phyloP scores from a whole-genome alignment of 2,888 invertebrate species.

The Pollenia amentaria region DNA sequence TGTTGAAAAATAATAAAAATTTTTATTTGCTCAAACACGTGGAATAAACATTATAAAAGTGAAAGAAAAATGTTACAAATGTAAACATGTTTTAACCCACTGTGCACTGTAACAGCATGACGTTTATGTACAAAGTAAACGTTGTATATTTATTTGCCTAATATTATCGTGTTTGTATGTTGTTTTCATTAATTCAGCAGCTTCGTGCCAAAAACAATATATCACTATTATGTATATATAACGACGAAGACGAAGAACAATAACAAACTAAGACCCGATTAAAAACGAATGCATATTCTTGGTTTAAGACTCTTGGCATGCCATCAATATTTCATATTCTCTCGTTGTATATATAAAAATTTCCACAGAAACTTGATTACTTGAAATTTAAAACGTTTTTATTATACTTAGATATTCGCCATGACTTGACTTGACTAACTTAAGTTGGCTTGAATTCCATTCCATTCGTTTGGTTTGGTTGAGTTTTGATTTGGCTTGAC shows the following conservation, averaged over 20 bases:
- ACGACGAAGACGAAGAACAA: slow-evolving; percentile 21
- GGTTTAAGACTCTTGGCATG: slow-evolving; percentile 64
- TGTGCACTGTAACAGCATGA: slow-evolving; percentile 59
- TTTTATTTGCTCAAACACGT: no score
- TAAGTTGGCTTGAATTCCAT: slow-evolving; percentile 52
- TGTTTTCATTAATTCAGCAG: slow-evolving; percentile 48
- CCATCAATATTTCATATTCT: slow-evolving; percentile 45
- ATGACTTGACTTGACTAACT: slow-evolving; percentile 41
- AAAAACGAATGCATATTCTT: slow-evolving; percentile 55
- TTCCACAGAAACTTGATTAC: slow-evolving; percentile 52
- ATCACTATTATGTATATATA: slow-evolving; percentile 52
- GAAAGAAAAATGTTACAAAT: background rate
- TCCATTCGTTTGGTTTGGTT: slow-evolving; percentile 1
- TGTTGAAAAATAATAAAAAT: no score
- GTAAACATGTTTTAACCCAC: slow-evolving; percentile 7
- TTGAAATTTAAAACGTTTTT: slow-evolving; percentile 46
- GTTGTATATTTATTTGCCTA: slow-evolving; percentile 47
- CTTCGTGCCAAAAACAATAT: slow-evolving; percentile 52
- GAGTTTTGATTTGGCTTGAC: slow-evolving; percentile 40
- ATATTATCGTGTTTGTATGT: slow-evolving; percentile 47
- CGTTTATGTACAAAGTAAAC: slow-evolving; percentile 51
- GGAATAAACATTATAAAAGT: no score
- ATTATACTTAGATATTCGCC: slow-evolving; percentile 12
- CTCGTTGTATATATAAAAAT: slow-evolving; percentile 43
- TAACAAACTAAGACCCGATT: slow-evolving; percentile 50